Evolutionary conservation across 2,113 vertebrate genomes (phyloP).

Genomic region (Limnothrissa miodon): DNA sequence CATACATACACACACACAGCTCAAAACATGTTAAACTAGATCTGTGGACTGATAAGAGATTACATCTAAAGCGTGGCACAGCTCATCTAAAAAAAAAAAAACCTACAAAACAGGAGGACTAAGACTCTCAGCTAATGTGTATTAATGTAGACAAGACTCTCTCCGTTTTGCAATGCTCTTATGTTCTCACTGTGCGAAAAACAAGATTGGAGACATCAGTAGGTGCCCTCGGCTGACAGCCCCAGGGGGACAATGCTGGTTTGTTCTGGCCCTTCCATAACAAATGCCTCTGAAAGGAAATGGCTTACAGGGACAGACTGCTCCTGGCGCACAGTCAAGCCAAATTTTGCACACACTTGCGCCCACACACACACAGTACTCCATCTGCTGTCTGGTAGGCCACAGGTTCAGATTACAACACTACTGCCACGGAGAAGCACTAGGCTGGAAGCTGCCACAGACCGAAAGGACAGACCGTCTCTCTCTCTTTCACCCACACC

Average conservation of each 20-base stretch:
- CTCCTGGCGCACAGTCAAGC: background rate
- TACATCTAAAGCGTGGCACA: background rate
- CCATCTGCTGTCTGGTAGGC: background rate
- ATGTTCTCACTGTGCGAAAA: background rate
- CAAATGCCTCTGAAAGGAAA: background rate
- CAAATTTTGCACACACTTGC: conserved; percentile 1
- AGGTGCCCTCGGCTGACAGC: background rate
- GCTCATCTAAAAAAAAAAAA: background rate
- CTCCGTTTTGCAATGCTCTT: background rate
- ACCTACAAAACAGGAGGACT: background rate
- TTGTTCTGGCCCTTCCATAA: conserved; percentile 3
- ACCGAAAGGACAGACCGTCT: background rate
- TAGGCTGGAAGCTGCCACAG: background rate
- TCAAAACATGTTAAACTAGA: background rate
- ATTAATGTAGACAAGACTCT: too few species aligned
- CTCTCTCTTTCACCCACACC: background rate
- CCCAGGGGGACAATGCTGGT: conserved; percentile 3
- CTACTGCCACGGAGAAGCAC: background rate
- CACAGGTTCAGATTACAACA: conserved; percentile 1
- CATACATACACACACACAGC: background rate
- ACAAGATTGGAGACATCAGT: background rate
- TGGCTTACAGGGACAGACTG: conserved; percentile 2
- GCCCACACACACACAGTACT: background rate
- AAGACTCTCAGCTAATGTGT: background rate
- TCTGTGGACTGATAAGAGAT: too few species aligned